Evolutionary conservation across 2,797 vertebrate species (phyloP).

Genomic region (Melanotaenia boesemani): DNA sequence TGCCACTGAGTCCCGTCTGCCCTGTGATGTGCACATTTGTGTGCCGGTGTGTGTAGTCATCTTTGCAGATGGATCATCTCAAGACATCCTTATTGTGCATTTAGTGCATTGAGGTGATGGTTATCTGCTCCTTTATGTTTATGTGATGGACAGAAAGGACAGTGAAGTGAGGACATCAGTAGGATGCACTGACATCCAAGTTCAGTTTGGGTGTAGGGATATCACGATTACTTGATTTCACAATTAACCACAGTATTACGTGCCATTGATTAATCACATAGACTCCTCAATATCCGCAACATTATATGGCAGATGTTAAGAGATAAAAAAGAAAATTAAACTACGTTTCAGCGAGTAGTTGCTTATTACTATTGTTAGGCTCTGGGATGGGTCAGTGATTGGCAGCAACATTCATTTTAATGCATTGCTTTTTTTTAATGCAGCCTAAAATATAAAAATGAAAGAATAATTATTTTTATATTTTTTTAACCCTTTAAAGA

Average conservation of each 20-base stretch:
- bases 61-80: slow-evolving; percentile 52
- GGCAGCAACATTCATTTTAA: too few relatives aligned
- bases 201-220: not conserved
- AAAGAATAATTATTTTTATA: too few relatives aligned
- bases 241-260: not conserved
- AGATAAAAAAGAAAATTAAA: too few relatives aligned
- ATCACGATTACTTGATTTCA: not conserved
- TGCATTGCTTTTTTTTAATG: too few relatives aligned
- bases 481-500: too few relatives aligned
- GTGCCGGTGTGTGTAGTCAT: slow-evolving; percentile 2
- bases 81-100: slow-evolving; percentile 52
- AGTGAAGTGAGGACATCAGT: slow-evolving; percentile 15
- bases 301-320: too few relatives aligned
- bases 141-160: slow-evolving; percentile 12
- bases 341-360: too few relatives aligned
- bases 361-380: too few relatives aligned
- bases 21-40: slow-evolving; percentile 39
- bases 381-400: too few relatives aligned
- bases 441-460: too few relatives aligned
- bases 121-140: slow-evolving; percentile 49
- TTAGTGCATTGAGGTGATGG: slow-evolving; percentile 45
- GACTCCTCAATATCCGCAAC: too few relatives aligned
- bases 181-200: slow-evolving; percentile 8
- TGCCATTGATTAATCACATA: too few relatives aligned
- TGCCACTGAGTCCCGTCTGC: slow-evolving; percentile 79